Base-by-base conservation (phyloP, 2,113 vertebrate species). In the Salminus brasiliensis region DNA sequence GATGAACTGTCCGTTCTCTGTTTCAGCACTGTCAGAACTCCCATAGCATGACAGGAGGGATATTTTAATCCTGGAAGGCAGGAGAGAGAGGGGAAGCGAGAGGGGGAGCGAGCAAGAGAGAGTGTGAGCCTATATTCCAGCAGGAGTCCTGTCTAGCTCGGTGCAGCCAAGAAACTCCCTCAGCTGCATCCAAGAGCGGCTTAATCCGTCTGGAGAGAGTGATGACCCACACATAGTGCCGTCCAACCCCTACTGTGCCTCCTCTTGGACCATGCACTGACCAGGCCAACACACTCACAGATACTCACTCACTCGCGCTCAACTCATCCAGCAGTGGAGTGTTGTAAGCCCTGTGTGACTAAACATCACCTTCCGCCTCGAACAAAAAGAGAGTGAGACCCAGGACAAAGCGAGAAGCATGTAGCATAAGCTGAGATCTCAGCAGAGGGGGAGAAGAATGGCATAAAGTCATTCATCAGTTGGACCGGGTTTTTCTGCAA, bases 321-420 rank as follows among this genome's bases (percentile, higher is more conserved):
- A 52, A 60, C 62, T 59, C 23, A 72, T 36, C 70, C 78, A 80
- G 30, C 66, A 76, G 16, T 82, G 86, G 71, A 81, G 84, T 87
- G 87, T 87, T 66, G 88, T 68, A 84, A 73, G 85, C 73, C 60
- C 73, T 83, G 76, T 79, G 84, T 88, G 87, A 88, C 73, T 76
- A 79, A 30, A 82, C 69, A 84, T 74, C 76, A 80, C 21, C 73
- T 65, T 74, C 76, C 75, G 87, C 87, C 77, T 71, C 77, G 49
- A 59, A 78, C 78, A 71, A 25, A 32, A 72, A 29, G 30, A 47
- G 32, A 16, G 7, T n/a, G 16, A 15, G 36, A 3, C n/a, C 16
- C 27, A 21, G 27, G 7, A 30, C 3, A 47, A 16, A 25, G n/a
- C 25, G 39, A 47, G 30, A 52, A 71, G 32, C 11, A 21, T 7